Base-by-base conservation (phyloP, 2,113 vertebrate genomes). In the Esox niger region DNA sequence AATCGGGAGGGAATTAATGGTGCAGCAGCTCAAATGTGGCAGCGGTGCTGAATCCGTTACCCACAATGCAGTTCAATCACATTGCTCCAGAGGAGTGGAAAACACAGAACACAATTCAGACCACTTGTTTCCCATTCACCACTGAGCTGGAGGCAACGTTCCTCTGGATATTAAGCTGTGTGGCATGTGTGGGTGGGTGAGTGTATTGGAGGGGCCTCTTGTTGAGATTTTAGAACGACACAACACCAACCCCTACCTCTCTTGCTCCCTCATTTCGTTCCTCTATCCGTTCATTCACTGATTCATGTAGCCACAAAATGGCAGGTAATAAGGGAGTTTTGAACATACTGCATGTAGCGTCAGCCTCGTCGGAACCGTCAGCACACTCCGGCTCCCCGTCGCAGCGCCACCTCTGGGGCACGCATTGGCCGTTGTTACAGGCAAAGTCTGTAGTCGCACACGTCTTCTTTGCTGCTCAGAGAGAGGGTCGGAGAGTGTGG, bases 251-350 rank as follows among this genome's bases (percentile, higher is more conserved):
- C n/a, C n/a, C n/a, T n/a, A n/a, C n/a, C n/a, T n/a, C n/a, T n/a
- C n/a, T n/a, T n/a, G n/a, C 92, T 0, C 92, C 93, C 81, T 99
- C 97, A 0, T 99, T 96, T 0, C 96, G 98, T 7, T 95, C 95
- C 0, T 98, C 97, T 0, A 91, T 81, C 75, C 97, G 98, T 66
- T 98, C 97, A 0, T 94, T 89, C 64, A 98, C 96, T 0, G 96
- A 96, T 0, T 98, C 97, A 58, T 96, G 98, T 96, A 99, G 57
- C 92, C 74, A 99, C 93, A 77, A 96, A 98, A 85, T 98, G 95
- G 63, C 96, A 96, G 0, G 80, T 93, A 93, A 74, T 96, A 98
- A 80, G 95, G 91, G 68, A 98, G 98, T 82, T 98, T 96, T 0
- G 91, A 31, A 91, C 96, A 96, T 87, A 98, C 96, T 95, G 92